Evolutionary conservation across 2,113 vertebrate genomes (phyloP), one percentile per base, ranked within the genome.

Genomic region (Engystomops pustulosus): DNA sequence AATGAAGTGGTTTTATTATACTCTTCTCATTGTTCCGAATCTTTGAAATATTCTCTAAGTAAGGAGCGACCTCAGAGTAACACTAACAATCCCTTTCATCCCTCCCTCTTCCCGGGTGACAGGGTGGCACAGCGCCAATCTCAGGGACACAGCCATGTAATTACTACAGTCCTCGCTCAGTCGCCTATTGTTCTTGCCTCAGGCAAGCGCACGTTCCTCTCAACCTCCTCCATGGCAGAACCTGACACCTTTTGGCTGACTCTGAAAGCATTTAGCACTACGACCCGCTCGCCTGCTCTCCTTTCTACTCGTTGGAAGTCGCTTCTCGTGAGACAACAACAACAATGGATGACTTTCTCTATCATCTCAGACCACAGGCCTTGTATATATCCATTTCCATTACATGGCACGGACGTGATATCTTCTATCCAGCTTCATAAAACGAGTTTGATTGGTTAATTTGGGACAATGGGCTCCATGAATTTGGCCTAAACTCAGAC

Each of bases 141-240:
- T 38, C 11, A 25, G 30, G 65, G 62, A 83, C 55, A 51, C 18
- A 41, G 69, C 27, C 38, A 60, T 83, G 81, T 83, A 83, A 76
- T 83, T 83, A 83, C 36, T 38, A 69, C 69, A 60, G 68, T 23
- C 41, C 71, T 76, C 9, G 55, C 44, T 83, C 81, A 62, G 36
- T 65, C 41, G 34, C 51, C 55, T 65, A 76, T 83, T 83, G 71
- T 76, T 83, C 55, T 18, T 36, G 36, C 41, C 58, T n/a, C 20
- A 62, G 55, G 60, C 58, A 25, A 15, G 53, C 53, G 47, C 81
- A 76, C 81, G 71, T 34, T 74, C 69, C 55, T 15, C 38, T 65
- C 58, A 83, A 27, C 71, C 81, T 76, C 55, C 53, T 49, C 15
- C 55, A 17, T 44, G 53, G 58, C 81, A 75, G 34, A 65, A 65